Conservation (phyloP, 1,140 invertebrate genomes). For the Oncopodura yosiiana region DNA sequence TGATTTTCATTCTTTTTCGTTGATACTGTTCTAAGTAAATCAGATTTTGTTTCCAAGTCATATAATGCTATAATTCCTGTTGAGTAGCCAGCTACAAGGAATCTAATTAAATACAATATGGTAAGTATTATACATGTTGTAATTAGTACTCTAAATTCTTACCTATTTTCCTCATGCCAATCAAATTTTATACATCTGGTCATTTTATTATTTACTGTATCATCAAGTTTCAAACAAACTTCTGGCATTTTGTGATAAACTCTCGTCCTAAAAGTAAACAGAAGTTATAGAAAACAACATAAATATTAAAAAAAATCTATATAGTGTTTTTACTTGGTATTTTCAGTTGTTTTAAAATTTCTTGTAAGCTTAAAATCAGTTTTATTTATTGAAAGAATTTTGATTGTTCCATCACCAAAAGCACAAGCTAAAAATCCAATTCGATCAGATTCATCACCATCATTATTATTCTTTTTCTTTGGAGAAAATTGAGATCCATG, state of each 20-base stretch:
- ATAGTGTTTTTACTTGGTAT: neutral
- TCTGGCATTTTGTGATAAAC: conserved; percentile 29
- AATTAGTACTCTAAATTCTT: neutral
- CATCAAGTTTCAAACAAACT: conserved; percentile 5
- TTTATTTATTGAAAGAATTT: conserved; percentile 13
- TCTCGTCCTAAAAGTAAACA: conserved; percentile 5
- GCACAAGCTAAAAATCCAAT: conserved; percentile 22
- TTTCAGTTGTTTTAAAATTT: neutral
- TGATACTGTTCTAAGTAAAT: conserved; percentile 5
- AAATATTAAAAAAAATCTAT: neutral
- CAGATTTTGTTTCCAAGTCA: conserved; percentile 13
- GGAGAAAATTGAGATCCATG: neutral
- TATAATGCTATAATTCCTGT: conserved; percentile 22
- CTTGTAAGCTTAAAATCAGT: conserved; percentile 4
- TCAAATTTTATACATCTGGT: conserved; percentile 22
- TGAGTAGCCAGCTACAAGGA: conserved; percentile 21
- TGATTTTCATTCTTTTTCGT: neutral
- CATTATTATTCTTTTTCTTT: neutral
- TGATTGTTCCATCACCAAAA: conserved; percentile 13
- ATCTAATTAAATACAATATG: conserved; percentile 9
- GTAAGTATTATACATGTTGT: neutral
- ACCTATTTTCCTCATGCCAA: conserved; percentile 29
- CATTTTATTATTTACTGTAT: neutral
- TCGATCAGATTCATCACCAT: neutral
- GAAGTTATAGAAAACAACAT: neutral